Evolutionary conservation across 2,113 vertebrate species (phyloP), one percentile per base, ranked within the genome.

Genomic region (Pitta sordida): DNA sequence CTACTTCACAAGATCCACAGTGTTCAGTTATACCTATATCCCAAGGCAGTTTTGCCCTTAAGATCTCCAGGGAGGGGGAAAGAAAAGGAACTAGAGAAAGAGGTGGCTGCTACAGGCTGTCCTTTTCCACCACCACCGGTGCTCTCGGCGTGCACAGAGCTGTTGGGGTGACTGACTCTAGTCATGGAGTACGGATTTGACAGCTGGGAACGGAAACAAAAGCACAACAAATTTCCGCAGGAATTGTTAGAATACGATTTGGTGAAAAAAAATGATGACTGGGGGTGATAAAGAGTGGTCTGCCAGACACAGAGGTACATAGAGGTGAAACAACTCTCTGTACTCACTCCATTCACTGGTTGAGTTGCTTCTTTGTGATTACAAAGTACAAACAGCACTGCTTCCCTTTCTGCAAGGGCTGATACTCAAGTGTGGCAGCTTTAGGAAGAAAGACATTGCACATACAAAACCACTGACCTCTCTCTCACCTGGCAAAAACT

Each of bases 291-390:
- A 26, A 37, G 19, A 37, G 3, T 10, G 5, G 13, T 30, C 39
- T 41, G 34, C 67, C 0, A 2, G 7, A 7, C 29, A 55, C 5
- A 29, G 30, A 26, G 63, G 21, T 20, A 16, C 0, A 3, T 5
- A 48, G 2, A 36, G 29, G 41, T n/a, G 5, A 52, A 62, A 52
- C 3, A 1, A 73, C 43, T 71, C 48, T 32, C 46, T 26, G 23
- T 5, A 26, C 16, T 30, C 26, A 24, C 32, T 37, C 10, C 48
- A 51, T 2, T 46, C n/a, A n/a, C n/a, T n/a, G n/a, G n/a, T n/a
- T n/a, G n/a, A n/a, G n/a, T n/a, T n/a, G n/a, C n/a, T n/a, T n/a
- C n/a, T n/a, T n/a, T n/a, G n/a, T n/a, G n/a, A n/a, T n/a, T n/a
- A n/a, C n/a, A n/a, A n/a, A n/a, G n/a, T n/a, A n/a, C n/a, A n/a